phyloP scores from a whole-genome alignment of 2,113 vertebrate species.

The Vulpes vulpes region DNA sequence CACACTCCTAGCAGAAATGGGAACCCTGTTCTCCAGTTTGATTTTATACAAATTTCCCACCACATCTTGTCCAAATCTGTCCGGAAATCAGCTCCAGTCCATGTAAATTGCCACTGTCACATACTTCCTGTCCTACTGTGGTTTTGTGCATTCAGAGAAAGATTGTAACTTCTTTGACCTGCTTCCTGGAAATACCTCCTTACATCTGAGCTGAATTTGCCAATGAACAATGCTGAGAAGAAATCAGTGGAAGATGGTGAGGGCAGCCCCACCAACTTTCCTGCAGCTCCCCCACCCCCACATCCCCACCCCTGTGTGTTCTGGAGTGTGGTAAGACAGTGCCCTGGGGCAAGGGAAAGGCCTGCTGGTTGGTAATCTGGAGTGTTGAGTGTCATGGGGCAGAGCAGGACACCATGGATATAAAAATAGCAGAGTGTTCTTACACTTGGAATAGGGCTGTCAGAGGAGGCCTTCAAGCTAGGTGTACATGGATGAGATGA shows the following conservation, averaged over 20 bases:
- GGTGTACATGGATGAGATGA: slow-evolving; percentile 53
- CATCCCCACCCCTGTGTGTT: neutral
- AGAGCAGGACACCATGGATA: slow-evolving; percentile 72
- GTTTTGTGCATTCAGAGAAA: slow-evolving; percentile 71
- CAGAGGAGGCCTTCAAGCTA: slow-evolving; percentile 61
- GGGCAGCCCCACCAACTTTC: neutral
- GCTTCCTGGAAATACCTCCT: slow-evolving; percentile 65
- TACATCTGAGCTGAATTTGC: slow-evolving; percentile 28
- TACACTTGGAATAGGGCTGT: slow-evolving; percentile 69
- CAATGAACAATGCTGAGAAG: slow-evolving; percentile 50
- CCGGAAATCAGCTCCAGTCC: neutral
- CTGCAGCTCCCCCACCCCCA: neutral
- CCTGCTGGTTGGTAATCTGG: slow-evolving; percentile 73
- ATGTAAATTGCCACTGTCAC: slow-evolving; percentile 1
- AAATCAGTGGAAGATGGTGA: slow-evolving; percentile 48
- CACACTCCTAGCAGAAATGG: slow-evolving; percentile 18
- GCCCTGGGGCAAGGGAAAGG: slow-evolving; percentile 61
- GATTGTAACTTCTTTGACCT: slow-evolving; percentile 54
- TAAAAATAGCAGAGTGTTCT: slow-evolving; percentile 82
- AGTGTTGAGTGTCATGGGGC: slow-evolving; percentile 78
- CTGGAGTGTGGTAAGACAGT: neutral
- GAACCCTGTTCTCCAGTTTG: slow-evolving; percentile 47
- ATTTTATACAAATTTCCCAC: slow-evolving; percentile 66
- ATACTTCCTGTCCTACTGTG: slow-evolving; percentile 53
- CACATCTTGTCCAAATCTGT: slow-evolving; percentile 57